Conservation (phyloP, 2,888 invertebrate genomes). For the Megalurothrips usitatus region DNA sequence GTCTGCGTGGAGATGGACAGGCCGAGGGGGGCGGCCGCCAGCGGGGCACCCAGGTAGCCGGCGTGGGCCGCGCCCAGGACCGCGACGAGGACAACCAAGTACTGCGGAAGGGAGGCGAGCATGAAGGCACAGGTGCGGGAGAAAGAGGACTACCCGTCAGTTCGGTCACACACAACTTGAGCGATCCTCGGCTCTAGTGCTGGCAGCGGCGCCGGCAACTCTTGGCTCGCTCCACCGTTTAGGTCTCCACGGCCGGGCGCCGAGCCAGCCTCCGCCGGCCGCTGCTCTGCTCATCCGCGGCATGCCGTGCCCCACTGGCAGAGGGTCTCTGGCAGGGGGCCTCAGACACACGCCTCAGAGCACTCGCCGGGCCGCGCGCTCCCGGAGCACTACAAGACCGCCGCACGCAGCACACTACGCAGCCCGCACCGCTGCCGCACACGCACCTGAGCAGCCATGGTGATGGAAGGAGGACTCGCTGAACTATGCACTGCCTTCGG, state of each 20-base stretch:
- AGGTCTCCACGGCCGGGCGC: neutral
- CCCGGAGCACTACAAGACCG: neutral
- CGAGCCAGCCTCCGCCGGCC: too few species aligned
- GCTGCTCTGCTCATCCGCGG: neutral
- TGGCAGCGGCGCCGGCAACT: neutral
- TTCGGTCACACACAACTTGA: too few species aligned
- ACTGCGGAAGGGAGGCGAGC: neutral
- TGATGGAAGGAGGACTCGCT: neutral
- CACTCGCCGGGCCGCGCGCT: too few species aligned
- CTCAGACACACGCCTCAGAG: neutral
- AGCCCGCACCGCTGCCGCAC: neutral
- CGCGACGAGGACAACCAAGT: conserved; percentile 31
- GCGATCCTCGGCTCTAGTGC: too few species aligned
- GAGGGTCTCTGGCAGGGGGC: too few species aligned
- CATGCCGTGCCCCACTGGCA: neutral
- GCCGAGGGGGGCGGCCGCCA: conserved; percentile 13
- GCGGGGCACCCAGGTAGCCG: neutral
- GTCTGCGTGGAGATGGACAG: conserved; percentile 28
- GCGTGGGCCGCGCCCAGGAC: conserved; percentile 21
- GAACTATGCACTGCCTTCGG: neutral
- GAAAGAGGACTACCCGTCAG: neutral
- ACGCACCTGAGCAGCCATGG: conserved; percentile 11
- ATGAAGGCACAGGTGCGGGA: neutral
- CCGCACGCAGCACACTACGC: neutral
- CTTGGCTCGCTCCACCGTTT: neutral